Conservation (phyloP, 2,888 invertebrate genomes). For the Folsomia manolachei region DNA sequence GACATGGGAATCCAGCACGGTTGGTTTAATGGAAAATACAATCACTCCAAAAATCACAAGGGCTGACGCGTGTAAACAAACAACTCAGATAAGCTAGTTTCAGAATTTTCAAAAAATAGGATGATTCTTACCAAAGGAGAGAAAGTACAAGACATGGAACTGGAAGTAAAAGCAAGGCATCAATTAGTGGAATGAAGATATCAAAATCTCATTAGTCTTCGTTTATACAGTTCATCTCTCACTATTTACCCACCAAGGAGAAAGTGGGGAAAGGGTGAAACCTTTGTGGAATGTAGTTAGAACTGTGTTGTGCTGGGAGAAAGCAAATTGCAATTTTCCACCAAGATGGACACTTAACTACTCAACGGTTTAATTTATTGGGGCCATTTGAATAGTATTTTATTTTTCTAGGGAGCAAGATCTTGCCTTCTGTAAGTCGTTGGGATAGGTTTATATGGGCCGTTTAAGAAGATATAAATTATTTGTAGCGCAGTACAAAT, state of each 20-base stretch:
- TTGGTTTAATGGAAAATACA: slow-evolving; percentile 64
- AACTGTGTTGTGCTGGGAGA: not conserved
- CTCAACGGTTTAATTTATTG: slow-evolving; percentile 7
- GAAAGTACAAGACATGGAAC: slow-evolving; percentile 79
- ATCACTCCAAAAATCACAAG: slow-evolving; percentile 73
- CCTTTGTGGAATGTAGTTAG: too few species aligned
- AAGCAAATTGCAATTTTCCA: slow-evolving; percentile 5
- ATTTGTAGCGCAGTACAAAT: too few species aligned
- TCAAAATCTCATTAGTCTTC: slow-evolving; percentile 18
- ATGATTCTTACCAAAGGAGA: too few species aligned
- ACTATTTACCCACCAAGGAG: not conserved
- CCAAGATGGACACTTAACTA: slow-evolving; percentile 5
- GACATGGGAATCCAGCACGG: slow-evolving; percentile 55
- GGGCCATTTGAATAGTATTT: not conserved
- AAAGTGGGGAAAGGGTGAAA: too few species aligned
- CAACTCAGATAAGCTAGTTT: too few species aligned
- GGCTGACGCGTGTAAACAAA: too few species aligned
- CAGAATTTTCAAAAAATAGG: too few species aligned
- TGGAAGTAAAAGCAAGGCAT: slow-evolving; percentile 56
- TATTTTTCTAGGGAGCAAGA: too few species aligned
- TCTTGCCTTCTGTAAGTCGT: too few species aligned
- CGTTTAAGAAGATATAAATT: too few species aligned
- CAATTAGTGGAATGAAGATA: slow-evolving; percentile 11
- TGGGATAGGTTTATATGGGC: too few species aligned
- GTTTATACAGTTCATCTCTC: too few species aligned